Conservation (phyloP, 92 coral and sea anemone genomes). For the Scolanthus callimorphus region DNA sequence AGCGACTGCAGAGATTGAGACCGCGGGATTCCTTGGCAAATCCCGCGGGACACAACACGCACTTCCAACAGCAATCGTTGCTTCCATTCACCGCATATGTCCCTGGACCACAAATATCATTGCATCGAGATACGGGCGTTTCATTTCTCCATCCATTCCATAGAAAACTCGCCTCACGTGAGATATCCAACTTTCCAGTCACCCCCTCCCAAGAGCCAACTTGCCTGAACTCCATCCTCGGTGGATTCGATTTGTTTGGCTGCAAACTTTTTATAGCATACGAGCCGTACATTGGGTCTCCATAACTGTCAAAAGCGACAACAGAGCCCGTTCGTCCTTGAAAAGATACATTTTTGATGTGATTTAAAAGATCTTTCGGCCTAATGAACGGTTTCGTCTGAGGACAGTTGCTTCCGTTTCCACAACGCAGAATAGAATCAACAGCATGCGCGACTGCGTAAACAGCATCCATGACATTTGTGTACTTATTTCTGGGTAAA, state of each 20-base stretch:
- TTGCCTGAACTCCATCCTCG: constrained; percentile 61
- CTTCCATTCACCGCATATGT: constrained; percentile 72
- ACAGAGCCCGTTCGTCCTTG: constrained; percentile 61
- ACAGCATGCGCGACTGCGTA: constrained; percentile 75
- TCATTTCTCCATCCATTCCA: constrained; percentile 73
- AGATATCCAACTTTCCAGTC: constrained; percentile 37
- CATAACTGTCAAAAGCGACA: constrained; percentile 66
- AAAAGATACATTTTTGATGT: constrained; percentile 65
- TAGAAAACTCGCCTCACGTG: constrained; percentile 19
- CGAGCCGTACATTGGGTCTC: constrained; percentile 82
- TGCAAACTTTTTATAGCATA: constrained; percentile 85
- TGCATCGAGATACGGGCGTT: constrained; percentile 66
- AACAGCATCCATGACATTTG: constrained; percentile 96
- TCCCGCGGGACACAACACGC: constrained; percentile 66
- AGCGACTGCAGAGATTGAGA: constrained; percentile 43
- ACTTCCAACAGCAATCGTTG: constrained; percentile 81
- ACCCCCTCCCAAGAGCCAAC: constrained; percentile 85
- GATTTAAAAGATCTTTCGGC: constrained; percentile 52
- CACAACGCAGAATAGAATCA: constrained; percentile 41
- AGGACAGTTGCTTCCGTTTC: constrained; percentile 37
- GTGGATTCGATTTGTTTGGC: constrained; percentile 10
- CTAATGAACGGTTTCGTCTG: constrained; percentile 36
- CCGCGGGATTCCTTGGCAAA: constrained; percentile 53
- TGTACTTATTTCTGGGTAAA: constrained; percentile 89
- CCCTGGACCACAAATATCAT: constrained; percentile 79